Evolutionary conservation across 2,113 vertebrate species (phyloP).

Genomic region (Hippolais icterina): DNA sequence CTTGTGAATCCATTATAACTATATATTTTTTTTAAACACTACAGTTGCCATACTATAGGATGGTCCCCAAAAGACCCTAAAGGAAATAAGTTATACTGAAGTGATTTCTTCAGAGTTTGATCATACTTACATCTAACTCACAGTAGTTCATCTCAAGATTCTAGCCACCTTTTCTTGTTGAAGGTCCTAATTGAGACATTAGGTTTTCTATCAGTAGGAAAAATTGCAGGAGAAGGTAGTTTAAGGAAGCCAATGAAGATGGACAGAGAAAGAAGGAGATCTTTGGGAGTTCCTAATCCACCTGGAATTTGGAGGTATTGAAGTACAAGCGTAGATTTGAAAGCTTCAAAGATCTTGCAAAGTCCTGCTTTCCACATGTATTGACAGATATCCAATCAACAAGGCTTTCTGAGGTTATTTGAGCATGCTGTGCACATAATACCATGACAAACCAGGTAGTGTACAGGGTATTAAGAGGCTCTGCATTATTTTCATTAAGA

Average conservation of each 20-base stretch:
- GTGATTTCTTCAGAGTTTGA: neutral
- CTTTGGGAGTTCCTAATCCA: neutral
- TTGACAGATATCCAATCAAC: neutral
- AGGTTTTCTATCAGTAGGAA: neutral
- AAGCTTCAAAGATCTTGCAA: neutral
- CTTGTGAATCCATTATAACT: neutral
- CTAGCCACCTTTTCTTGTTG: neutral
- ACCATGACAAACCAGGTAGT: neutral
- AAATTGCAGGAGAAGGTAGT: neutral
- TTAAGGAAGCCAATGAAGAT: neutral
- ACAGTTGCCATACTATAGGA: neutral
- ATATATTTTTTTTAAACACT: neutral
- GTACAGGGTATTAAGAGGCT: neutral
- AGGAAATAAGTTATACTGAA: neutral
- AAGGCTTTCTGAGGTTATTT: neutral
- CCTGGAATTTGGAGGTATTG: neutral
- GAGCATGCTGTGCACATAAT: neutral
- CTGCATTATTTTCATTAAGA: neutral
- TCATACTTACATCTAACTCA: neutral
- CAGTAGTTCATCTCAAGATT: neutral
- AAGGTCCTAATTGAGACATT: neutral
- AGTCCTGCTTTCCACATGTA: neutral
- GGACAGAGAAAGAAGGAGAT: neutral
- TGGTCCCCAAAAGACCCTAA: neutral
- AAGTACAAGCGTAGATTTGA: neutral